Evolutionary conservation across 2,888 invertebrate genomes (phyloP).

Genomic region (Xylophagus ater): DNA sequence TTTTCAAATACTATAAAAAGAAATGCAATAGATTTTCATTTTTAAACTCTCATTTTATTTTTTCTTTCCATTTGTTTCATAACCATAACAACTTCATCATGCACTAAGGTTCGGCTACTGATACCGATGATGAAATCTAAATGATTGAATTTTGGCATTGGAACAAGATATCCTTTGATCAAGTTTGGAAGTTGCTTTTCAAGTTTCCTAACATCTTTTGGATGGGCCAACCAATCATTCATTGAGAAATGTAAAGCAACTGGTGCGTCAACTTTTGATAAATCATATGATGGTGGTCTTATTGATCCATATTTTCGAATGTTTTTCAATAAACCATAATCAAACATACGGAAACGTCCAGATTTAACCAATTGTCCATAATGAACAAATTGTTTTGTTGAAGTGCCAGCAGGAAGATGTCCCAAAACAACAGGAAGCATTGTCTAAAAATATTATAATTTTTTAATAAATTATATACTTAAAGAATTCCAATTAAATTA

Average conservation of each 20-base stretch:
- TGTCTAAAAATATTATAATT: slow-evolving; percentile 26
- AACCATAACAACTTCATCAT: slow-evolving; percentile 10
- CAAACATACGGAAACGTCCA: slow-evolving; percentile 23
- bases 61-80: slow-evolving; percentile 8
- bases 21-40: not conserved
- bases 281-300: slow-evolving; percentile 32
- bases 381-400: slow-evolving; percentile 45
- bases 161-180: slow-evolving; percentile 40
- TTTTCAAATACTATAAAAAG: not conserved
- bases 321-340: slow-evolving; percentile 29
- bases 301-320: slow-evolving; percentile 32
- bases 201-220: slow-evolving; percentile 41
- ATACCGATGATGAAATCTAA: slow-evolving; percentile 38
- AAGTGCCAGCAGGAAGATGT: slow-evolving; percentile 46
- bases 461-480: not conserved
- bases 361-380: slow-evolving; percentile 42
- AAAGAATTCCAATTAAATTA: not conserved
- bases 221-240: slow-evolving; percentile 48
- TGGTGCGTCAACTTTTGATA: slow-evolving; percentile 32
- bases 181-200: slow-evolving; percentile 38
- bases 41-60: not conserved
- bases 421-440: slow-evolving; percentile 45
- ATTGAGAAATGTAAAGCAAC: slow-evolving; percentile 40
- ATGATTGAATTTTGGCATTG: slow-evolving; percentile 39
- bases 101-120: slow-evolving; percentile 12